Evolutionary conservation across 2,797 vertebrate species (phyloP).

Genomic region (Sandelia bainsii): DNA sequence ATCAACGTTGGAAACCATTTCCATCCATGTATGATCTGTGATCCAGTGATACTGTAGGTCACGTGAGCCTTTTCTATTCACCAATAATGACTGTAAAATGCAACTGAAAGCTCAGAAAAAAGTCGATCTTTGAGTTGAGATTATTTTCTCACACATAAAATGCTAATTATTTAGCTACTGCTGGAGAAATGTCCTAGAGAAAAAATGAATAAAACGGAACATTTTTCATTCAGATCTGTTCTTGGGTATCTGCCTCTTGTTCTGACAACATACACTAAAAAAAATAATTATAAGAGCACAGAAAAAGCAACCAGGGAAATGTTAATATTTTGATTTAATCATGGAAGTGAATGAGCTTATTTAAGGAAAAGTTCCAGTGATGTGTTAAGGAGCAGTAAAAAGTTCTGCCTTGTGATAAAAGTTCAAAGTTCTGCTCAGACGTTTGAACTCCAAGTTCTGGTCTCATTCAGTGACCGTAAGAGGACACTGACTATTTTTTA

Average conservation of each 20-base stretch:
- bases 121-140: background rate
- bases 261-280: constrained; percentile 31
- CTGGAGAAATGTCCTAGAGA: background rate
- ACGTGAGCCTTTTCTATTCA: background rate
- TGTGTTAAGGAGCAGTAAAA: constrained; percentile 8
- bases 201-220: background rate
- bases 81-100: background rate
- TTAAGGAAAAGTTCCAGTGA: constrained; percentile 33
- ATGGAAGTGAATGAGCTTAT: constrained; percentile 10
- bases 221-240: too few relatives aligned
- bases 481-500: constrained; percentile 13
- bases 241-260: too few relatives aligned
- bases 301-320: constrained; percentile 27
- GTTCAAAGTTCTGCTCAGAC: constrained; percentile 19
- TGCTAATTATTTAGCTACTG: too few relatives aligned
- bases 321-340: constrained; percentile 8
- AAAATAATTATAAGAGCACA: constrained; percentile 33
- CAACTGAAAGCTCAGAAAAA: constrained; percentile 12
- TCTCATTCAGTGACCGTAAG: constrained; percentile 16
- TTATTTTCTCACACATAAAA: background rate
- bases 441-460: constrained; percentile 15
- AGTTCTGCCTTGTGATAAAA: constrained; percentile 7
- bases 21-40: too few relatives aligned
- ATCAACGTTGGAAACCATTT: too few relatives aligned
- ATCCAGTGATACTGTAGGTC: too few relatives aligned